These are phyloP conservation scores for Rhopilema esculentum DNA, from an alignment of 30 jellyfish, hydroid and myxozoan genomes.

Conservation along the genomic window DNA sequence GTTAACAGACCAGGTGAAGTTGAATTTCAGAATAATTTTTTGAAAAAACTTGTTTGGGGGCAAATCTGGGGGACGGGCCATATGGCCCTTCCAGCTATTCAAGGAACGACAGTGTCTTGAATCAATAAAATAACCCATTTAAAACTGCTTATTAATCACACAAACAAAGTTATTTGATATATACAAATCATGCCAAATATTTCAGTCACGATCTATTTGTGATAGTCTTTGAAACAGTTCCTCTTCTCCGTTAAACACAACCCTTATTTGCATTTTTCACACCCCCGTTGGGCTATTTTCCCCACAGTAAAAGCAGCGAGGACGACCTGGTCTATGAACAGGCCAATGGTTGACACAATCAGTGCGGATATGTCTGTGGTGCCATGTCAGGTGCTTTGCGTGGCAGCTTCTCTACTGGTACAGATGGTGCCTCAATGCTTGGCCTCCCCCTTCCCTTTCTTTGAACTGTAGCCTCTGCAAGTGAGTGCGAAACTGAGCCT, in stretches of 20 bases:
- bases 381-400: slow-evolving; percentile 47
- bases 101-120: neutral
- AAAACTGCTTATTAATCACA: neutral
- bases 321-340: slow-evolving; percentile 33
- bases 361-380: slow-evolving; percentile 30
- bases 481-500: slow-evolving; percentile 23
- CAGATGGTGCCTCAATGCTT: slow-evolving; percentile 7
- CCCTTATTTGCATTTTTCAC: slow-evolving; percentile 3
- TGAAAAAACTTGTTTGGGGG: neutral
- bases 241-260: neutral
- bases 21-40: neutral
- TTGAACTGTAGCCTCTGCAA: slow-evolving; percentile 11
- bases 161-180: neutral
- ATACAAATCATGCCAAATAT: neutral
- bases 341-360: slow-evolving; percentile 43
- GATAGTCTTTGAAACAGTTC: neutral
- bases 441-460: slow-evolving; percentile 43
- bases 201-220: neutral
- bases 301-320: slow-evolving; percentile 39
- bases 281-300: slow-evolving; percentile 42
- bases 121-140: neutral
- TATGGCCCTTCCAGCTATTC: neutral
- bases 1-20: neutral
- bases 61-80: neutral
- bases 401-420: slow-evolving; percentile 19